Evolutionary conservation across 2,888 invertebrate species (phyloP), one percentile per base, ranked within the genome.

Genomic region (Linnaemya tessellans): DNA sequence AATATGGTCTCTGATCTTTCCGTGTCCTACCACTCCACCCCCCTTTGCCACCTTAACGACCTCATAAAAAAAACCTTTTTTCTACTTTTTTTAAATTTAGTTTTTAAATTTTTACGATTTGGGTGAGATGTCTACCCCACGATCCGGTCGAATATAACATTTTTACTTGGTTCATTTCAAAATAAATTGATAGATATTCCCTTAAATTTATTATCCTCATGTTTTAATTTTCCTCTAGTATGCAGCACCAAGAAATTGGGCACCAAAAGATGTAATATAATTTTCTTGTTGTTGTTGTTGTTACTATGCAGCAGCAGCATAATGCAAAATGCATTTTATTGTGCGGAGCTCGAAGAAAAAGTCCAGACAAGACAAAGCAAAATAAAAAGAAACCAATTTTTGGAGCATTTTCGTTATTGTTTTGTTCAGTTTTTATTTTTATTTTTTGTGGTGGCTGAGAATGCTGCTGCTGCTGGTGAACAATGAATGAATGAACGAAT

Each of bases 321-420:
- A 65, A 73, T 41, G 38, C 22, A 58, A 65, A 80, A 68, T 74
- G 74, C 81, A 81, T 60, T 81, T 75, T 54, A 68, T 75, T 67
- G 65, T 80, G 58, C 3, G 67, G 41, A 54, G 13, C 7, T n/a
- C 8, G n/a, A 70, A 70, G n/a, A 54, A 41, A 73, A 71, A 65
- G 22, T 49, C 22, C 68, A 54, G 11, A 74, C 49, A 51, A 73
- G n/a, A 46, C n/a, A 22, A 67, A 20, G 20, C 18, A 18, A 62
- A 20, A 30, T 30, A 30, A 30, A 30, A 30, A 30, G 2, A 30
- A 30, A 30, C 5, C 2, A 30, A 30, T 8, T 13, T 30, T 15
- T 41, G 35, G 5, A 41, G 70, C 22, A 56, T 56, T 38, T 51
- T 25, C 43, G 18, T 60, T 67, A 54, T 20, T 60, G 60, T 74